Conservation (phyloP, 1,140 invertebrate genomes). For the Lordiphosa collinella region DNA sequence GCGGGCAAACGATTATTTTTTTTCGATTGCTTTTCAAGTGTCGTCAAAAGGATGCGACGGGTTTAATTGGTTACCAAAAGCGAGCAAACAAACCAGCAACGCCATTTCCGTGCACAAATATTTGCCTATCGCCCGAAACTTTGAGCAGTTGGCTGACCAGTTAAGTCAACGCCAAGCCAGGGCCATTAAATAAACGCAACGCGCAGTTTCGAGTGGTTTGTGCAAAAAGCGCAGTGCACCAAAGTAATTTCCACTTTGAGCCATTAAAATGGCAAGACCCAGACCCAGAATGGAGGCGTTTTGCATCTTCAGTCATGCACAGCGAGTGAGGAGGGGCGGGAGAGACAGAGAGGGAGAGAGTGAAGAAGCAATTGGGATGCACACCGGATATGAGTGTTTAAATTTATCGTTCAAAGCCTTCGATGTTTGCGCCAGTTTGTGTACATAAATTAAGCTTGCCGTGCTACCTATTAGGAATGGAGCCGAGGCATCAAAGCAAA, state of each 20-base stretch:
- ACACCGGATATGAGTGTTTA: conserved; percentile 68
- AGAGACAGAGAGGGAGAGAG: neutral
- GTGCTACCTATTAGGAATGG: neutral
- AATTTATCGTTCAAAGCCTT: conserved; percentile 58
- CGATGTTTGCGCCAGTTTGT: conserved; percentile 38
- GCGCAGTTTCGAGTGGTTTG: conserved; percentile 58
- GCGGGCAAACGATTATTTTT: neutral
- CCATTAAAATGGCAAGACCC: conserved; percentile 8
- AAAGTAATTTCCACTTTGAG: conserved; percentile 71
- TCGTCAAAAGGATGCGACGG: conserved; percentile 48
- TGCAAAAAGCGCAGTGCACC: neutral
- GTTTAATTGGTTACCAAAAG: conserved; percentile 47
- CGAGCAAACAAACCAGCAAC: conserved; percentile 39
- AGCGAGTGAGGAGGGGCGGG: no score
- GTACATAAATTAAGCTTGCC: conserved; percentile 62
- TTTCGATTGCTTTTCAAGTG: conserved; percentile 10
- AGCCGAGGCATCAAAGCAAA: conserved; percentile 6
- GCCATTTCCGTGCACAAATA: conserved; percentile 25
- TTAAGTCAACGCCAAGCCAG: conserved; percentile 6
- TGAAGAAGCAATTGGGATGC: neutral
- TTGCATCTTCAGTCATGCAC: conserved; percentile 54
- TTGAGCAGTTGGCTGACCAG: conserved; percentile 32
- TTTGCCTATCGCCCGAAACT: conserved; percentile 37
- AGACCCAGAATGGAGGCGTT: conserved; percentile 29
- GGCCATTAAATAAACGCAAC: conserved; percentile 69